phyloP scores from a whole-genome alignment of 2,797 vertebrate species.

The Huso huso region DNA sequence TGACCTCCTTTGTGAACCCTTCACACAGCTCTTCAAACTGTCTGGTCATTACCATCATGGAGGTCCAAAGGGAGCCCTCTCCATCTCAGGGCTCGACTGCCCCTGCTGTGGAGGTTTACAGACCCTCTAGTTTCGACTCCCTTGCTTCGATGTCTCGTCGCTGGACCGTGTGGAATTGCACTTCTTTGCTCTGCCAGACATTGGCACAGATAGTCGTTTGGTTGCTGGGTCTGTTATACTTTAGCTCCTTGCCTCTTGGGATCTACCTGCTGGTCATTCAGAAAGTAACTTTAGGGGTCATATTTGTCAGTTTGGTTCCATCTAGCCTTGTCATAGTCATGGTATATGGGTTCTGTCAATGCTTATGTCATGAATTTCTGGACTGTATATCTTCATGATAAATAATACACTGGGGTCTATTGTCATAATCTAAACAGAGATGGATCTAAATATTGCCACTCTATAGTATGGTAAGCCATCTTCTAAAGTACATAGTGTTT shows the following conservation, averaged over 20 bases:
- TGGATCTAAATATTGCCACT: too few species aligned
- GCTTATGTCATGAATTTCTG: slow-evolving; percentile 83
- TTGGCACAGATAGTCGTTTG: slow-evolving; percentile 79
- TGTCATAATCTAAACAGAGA: too few species aligned
- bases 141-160: slow-evolving; percentile 71
- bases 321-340: slow-evolving; percentile 83
- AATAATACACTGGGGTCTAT: slow-evolving; percentile 1
- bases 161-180: slow-evolving; percentile 87
- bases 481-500: too few species aligned
- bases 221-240: slow-evolving; percentile 85
- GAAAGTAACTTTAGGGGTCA: slow-evolving; percentile 76
- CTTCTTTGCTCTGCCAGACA: slow-evolving; percentile 78
- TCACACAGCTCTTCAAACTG: slow-evolving; percentile 75
- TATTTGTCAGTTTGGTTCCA: slow-evolving; percentile 90
- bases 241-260: slow-evolving; percentile 88
- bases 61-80: slow-evolving; percentile 63
- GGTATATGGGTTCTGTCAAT: slow-evolving; percentile 90
- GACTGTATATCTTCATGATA: slow-evolving; percentile 73
- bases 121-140: slow-evolving; percentile 78
- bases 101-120: slow-evolving; percentile 57
- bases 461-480: too few species aligned
- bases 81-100: slow-evolving; percentile 24
- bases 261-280: slow-evolving; percentile 92
- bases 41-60: slow-evolving; percentile 91
- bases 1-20: slow-evolving; percentile 72